A percentile compares a stretch with the other conserved stretches of the same genome.
Conservation (phyloP, 1,140 invertebrate genomes). For the Drosophila nigrodunni region DNA sequence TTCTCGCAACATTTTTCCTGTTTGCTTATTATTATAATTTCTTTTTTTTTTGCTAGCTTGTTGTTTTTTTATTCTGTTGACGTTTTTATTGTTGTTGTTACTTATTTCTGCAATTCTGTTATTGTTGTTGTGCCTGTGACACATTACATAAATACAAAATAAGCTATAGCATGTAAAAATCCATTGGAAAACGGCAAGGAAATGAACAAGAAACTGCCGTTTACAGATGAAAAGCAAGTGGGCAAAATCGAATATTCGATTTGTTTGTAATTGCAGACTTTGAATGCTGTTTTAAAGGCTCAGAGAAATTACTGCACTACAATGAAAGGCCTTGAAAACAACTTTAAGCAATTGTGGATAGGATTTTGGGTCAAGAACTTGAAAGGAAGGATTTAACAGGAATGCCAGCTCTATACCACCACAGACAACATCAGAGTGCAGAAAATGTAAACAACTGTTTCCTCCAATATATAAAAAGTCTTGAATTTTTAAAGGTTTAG, state of each 20-base stretch:
- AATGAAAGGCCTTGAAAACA: background rate
- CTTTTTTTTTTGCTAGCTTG: background rate
- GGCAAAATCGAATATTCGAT: slow-evolving; percentile 14
- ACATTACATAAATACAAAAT: slow-evolving; percentile 44
- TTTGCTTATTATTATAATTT: slow-evolving; percentile 14
- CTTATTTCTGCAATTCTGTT: slow-evolving; percentile 9
- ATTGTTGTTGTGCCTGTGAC: slow-evolving; percentile 25
- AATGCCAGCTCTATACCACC: too few species aligned
- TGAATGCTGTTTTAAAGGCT: background rate
- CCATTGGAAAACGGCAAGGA: background rate
- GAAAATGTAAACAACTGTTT: too few species aligned
- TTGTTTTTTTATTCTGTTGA: background rate
- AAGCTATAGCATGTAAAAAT: slow-evolving; percentile 3
- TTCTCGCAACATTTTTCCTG: slow-evolving; percentile 49
- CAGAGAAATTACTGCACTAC: too few species aligned
- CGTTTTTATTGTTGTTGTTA: slow-evolving; percentile 16
- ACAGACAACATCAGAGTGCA: too few species aligned
- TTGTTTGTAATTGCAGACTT: background rate
- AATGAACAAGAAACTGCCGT: slow-evolving; percentile 18
- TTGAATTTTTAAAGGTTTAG: too few species aligned
- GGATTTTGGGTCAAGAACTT: too few species aligned
- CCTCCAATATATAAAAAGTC: too few species aligned
- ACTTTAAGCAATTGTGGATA: too few species aligned
- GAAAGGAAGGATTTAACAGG: too few species aligned
- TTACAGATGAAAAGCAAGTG: background rate